Percentiles rank a stretch among this genome's conserved stretches.
Evolutionary conservation across 1,140 invertebrate genomes (phyloP).

Genomic region (Cyphomyrmex costatus): DNA sequence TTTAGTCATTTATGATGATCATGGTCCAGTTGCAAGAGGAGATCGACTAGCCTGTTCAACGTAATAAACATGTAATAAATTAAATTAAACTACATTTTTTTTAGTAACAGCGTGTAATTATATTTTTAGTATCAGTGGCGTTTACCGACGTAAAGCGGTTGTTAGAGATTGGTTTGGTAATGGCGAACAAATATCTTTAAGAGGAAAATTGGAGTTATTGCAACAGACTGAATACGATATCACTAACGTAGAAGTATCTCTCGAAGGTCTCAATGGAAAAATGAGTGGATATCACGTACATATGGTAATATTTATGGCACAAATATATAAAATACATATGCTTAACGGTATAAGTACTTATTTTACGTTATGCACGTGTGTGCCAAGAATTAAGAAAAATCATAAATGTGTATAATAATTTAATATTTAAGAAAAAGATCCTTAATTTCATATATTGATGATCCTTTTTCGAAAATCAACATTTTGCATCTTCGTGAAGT

Average conservation of each 20-base stretch:
- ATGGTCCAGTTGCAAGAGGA: conserved; percentile 94
- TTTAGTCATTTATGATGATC: conserved; percentile 95
- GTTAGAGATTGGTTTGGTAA: conserved; percentile 95
- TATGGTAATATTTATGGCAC: conserved; percentile 87
- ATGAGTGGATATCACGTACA: conserved; percentile 93
- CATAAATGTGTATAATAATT: no score
- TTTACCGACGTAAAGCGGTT: conserved; percentile 94
- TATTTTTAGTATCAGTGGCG: conserved; percentile 89
- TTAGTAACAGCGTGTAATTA: conserved; percentile 9
- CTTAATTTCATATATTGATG: no score
- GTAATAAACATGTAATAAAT: conserved; percentile 84
- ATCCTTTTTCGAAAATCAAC: no score
- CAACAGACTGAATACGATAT: conserved; percentile 95
- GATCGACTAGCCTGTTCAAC: conserved; percentile 95
- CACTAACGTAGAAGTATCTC: conserved; percentile 92
- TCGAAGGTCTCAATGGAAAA: conserved; percentile 91
- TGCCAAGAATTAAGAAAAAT: no score
- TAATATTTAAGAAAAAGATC: no score
- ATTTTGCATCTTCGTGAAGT: no score
- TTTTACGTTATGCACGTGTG: no score
- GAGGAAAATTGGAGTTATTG: conserved; percentile 92
- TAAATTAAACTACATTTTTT: conserved; percentile 1
- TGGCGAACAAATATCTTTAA: conserved; percentile 88
- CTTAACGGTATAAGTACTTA: no score
- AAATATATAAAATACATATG: no score